Conservation (phyloP, 1,140 invertebrate genomes). For the Argopecten irradians region DNA sequence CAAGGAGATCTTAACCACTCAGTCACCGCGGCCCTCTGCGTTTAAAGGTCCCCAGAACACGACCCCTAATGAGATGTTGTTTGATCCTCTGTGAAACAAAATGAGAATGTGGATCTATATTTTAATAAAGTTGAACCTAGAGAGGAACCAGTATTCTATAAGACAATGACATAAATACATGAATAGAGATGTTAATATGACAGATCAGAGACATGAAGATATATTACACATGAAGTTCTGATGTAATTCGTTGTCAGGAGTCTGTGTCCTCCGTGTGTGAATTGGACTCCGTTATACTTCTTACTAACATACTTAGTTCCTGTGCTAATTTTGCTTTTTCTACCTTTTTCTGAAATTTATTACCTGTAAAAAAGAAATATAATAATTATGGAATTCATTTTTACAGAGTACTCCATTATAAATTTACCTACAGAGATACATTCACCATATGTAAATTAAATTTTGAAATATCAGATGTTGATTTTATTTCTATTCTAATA, state of each 20-base stretch:
- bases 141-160: neutral
- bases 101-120: too few relatives aligned
- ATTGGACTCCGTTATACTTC: constrained; percentile 21
- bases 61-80: too few relatives aligned
- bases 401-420: too few relatives aligned
- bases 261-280: neutral
- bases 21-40: too few relatives aligned
- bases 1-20: too few relatives aligned
- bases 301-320: constrained; percentile 34
- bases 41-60: too few relatives aligned
- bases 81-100: too few relatives aligned
- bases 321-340: constrained; percentile 39
- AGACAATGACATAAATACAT: neutral
- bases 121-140: too few relatives aligned
- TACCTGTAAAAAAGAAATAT: constrained; percentile 14
- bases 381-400: neutral
- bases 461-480: too few relatives aligned
- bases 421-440: too few relatives aligned
- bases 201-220: neutral
- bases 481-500: too few relatives aligned
- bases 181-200: neutral
- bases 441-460: too few relatives aligned
- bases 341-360: constrained; percentile 39
- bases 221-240: neutral
- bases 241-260: neutral